Evolutionary conservation across 2,113 vertebrate genomes (phyloP), one percentile per base, ranked within the genome.

Genomic region (Mustela lutreola): DNA sequence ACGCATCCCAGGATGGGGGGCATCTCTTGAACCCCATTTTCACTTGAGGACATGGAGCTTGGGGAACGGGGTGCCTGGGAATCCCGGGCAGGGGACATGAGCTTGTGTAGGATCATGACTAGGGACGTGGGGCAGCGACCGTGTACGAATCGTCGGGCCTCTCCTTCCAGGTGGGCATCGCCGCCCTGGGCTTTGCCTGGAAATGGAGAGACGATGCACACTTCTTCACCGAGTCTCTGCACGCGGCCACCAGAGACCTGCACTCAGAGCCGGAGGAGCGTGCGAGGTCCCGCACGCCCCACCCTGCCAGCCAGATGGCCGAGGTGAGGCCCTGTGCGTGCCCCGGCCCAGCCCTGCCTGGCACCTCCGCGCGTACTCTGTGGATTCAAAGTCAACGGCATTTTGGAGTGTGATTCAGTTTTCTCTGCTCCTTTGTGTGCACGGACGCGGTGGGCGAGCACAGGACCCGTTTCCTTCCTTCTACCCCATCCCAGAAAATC

Each of bases 111-210:
- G 28, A 36, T 9, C 48, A 10, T 16, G 9, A 11, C 5, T 0
- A 0, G 11, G 45, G 75, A 8, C 0, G 0, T 5, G 16, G 19
- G 2, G 7, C 6, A 0, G 14, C 0, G 14, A 5, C 36, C 6
- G 0, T 11, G 4, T 5, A 16, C 1, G 4, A 14, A 67, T 19
- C 26, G 11, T 31, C 7, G 2, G 3, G 5, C 19, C 39, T 63
- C 78, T 80, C 82, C 87, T 92, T 67, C 90, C 84, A 99, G 99
- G 98, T 99, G 58, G 82, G 99, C 42, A 78, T 98, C 4, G 22
- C 83, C 60, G 99, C 99, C 0, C 45, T 98, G 60, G 18, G 70
- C 15, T 98, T 99, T 6, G 98, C 98, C 33, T 98, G 99, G 97
- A 97, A 95, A 95, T 97, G 97, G 88, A 97, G 95, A 90, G 94